Percentiles rank a stretch among this genome's conserved stretches.
Evolutionary conservation across 92 coral and sea anemone species (phyloP).

Genomic region (Desmophyllum pertusum): DNA sequence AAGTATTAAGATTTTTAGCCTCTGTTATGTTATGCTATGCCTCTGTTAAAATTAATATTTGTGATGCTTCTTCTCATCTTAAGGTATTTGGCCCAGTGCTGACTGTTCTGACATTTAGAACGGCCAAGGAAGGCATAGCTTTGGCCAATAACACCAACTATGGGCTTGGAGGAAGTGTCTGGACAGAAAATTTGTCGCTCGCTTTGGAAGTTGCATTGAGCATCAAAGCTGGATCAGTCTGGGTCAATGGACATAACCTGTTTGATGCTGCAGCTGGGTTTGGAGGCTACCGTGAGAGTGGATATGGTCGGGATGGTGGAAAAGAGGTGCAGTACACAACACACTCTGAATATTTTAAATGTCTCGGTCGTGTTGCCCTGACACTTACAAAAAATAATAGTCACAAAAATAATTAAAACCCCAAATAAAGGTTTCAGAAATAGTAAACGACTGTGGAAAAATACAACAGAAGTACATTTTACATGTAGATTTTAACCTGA

Average conservation of each 20-base stretch:
- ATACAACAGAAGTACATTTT: too few relatives aligned
- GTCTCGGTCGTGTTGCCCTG: not conserved
- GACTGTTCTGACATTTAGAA: conserved; percentile 91
- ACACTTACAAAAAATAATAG: too few relatives aligned
- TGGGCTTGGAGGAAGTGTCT: conserved; percentile 94
- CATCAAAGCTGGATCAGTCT: conserved; percentile 90
- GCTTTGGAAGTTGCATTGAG: conserved; percentile 93
- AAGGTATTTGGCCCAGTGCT: conserved; percentile 99
- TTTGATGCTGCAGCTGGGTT: conserved; percentile 99
- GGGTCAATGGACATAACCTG: conserved; percentile 97
- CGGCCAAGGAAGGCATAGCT: conserved; percentile 97
- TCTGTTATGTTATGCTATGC: too few relatives aligned
- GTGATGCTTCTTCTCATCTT: too few relatives aligned
- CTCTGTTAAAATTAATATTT: too few relatives aligned
- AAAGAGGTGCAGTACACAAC: conserved; percentile 70
- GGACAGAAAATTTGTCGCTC: conserved; percentile 93
- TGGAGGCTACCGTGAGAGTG: conserved; percentile 98
- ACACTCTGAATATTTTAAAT: not conserved
- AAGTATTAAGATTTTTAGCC: too few relatives aligned
- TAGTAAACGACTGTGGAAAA: too few relatives aligned
- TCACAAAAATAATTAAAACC: too few relatives aligned
- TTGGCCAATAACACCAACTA: conserved; percentile 94
- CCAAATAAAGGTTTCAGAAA: too few relatives aligned
- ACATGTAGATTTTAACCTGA: too few relatives aligned
- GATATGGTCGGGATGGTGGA: conserved; percentile 98